Evolutionary conservation across 2,888 invertebrate species (phyloP).

Genomic region (Hydraecia micacea): DNA sequence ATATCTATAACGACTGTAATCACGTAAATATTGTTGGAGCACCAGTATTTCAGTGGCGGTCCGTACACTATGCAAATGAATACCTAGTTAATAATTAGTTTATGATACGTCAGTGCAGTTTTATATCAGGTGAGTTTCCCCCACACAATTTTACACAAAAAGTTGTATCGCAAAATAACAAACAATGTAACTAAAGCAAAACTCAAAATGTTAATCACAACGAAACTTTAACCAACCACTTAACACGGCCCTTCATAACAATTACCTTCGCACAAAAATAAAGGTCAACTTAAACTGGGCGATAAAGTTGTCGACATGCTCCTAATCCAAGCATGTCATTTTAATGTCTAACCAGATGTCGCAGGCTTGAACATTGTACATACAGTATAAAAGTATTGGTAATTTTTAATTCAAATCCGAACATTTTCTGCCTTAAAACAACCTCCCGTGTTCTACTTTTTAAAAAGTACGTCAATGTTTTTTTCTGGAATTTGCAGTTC

Average conservation of each 20-base stretch:
- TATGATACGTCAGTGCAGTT: not conserved
- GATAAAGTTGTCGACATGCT: conserved; percentile 7
- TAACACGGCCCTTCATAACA: not conserved
- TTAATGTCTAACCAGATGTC: conserved; percentile 16
- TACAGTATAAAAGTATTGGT: not conserved
- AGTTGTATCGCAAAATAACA: conserved; percentile 9
- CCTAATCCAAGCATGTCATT: not conserved
- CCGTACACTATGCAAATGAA: not conserved
- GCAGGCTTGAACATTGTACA: not conserved
- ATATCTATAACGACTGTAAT: not conserved
- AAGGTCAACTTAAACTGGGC: not conserved
- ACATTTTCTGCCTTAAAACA: not conserved
- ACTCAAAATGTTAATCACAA: conserved; percentile 15
- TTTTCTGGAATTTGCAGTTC: not conserved
- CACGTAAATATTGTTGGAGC: too few species aligned
- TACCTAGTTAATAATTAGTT: not conserved
- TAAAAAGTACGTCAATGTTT: not conserved
- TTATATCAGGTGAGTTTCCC: not conserved
- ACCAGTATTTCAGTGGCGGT: not conserved
- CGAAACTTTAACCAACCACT: conserved; percentile 6
- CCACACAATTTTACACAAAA: not conserved
- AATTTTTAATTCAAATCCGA: not conserved
- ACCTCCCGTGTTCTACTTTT: not conserved
- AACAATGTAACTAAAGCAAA: conserved; percentile 26
- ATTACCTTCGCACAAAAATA: not conserved